Evolutionary conservation across 64 coral and sea anemone genomes (phyloP).

Genomic region (Cladopsammia gracilis): DNA sequence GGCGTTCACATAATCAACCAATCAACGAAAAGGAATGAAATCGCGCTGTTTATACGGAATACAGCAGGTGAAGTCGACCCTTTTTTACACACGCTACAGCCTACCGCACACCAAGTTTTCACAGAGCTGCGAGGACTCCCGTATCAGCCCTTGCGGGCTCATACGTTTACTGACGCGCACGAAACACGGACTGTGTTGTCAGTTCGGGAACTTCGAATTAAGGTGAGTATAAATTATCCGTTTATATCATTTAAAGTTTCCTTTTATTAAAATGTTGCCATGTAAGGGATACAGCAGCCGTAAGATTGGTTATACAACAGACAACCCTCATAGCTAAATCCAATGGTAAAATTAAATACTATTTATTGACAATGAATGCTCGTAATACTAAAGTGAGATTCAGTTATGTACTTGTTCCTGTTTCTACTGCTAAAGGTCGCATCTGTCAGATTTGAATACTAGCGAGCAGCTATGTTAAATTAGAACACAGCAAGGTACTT

Average conservation of each 20-base stretch:
- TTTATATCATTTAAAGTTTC: neutral
- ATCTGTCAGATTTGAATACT: neutral
- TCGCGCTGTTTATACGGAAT: constrained; percentile 2
- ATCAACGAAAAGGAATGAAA: neutral
- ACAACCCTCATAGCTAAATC: neutral
- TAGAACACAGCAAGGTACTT: neutral
- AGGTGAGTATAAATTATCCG: neutral
- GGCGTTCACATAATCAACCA: neutral
- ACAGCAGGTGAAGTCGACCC: neutral
- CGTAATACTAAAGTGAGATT: too few relatives aligned
- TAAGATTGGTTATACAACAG: neutral
- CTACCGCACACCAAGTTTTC: neutral
- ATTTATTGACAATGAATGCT: neutral
- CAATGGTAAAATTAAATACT: neutral
- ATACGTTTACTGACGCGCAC: neutral
- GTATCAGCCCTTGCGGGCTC: constrained; percentile 12
- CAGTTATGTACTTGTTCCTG: too few relatives aligned
- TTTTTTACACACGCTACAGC: neutral
- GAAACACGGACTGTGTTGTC: neutral
- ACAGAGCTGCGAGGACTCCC: neutral
- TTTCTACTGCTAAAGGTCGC: too few relatives aligned
- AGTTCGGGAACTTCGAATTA: neutral
- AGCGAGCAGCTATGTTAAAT: neutral
- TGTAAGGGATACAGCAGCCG: neutral
- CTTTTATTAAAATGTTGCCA: neutral